A percentile compares a stretch with the other conserved stretches of the same genome.
phyloP scores from a whole-genome alignment of 1,140 invertebrate species.

The Trichonephila clavata region DNA sequence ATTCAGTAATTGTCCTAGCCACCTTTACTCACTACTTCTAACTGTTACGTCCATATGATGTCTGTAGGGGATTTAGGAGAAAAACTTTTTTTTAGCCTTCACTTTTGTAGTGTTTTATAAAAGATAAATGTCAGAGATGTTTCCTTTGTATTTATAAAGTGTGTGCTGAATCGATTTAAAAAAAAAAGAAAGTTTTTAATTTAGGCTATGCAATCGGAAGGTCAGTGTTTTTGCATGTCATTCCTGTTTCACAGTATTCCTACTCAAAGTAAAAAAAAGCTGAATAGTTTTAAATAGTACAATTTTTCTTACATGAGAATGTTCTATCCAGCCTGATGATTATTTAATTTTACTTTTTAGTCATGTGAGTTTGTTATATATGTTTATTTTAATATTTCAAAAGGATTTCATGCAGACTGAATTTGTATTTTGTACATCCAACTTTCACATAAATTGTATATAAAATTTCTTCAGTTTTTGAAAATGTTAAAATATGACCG shows the following conservation, averaged over 20 bases:
- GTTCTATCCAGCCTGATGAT: neutral
- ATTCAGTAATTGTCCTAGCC: neutral
- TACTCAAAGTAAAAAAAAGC: conserved; percentile 21
- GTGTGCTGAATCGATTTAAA: neutral
- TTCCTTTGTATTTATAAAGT: conserved; percentile 14
- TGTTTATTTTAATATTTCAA: conserved; percentile 1
- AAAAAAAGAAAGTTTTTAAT: neutral
- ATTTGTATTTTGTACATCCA: neutral
- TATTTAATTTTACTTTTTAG: neutral
- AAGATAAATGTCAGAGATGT: neutral
- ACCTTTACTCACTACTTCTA: conserved; percentile 42
- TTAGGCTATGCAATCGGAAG: neutral
- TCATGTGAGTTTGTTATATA: conserved; percentile 6
- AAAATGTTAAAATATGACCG: neutral
- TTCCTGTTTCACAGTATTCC: conserved; percentile 17
- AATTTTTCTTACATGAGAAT: conserved; percentile 5
- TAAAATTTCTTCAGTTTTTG: neutral
- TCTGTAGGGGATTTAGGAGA: neutral
- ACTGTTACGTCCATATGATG: conserved; percentile 51
- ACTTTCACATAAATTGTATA: neutral
- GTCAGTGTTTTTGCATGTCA: neutral
- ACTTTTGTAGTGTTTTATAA: conserved; percentile 63
- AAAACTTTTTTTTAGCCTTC: conserved; percentile 30
- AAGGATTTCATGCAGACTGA: neutral
- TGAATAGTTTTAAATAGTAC: conserved; percentile 2